Evolutionary conservation across 2,797 vertebrate genomes (phyloP).

Genomic region (Huso huso): DNA sequence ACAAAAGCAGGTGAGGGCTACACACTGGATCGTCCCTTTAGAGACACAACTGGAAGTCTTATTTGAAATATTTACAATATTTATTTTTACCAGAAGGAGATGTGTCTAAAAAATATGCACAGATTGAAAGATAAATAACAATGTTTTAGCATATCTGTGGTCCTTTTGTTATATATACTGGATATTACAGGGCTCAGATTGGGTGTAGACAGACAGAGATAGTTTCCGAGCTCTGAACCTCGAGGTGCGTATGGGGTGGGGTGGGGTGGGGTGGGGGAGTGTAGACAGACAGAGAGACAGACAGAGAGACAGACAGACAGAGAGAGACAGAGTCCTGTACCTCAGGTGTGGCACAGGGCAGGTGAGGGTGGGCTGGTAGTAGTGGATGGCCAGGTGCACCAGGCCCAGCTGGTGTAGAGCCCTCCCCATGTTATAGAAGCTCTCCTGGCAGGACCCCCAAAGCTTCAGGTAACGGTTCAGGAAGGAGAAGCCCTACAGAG

Average conservation of each 20-base stretch:
- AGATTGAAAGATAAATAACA: no score
- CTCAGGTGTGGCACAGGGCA: conserved; percentile 66
- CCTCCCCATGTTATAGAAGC: conserved; percentile 85
- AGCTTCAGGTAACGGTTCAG: conserved; percentile 82
- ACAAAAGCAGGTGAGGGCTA: no score
- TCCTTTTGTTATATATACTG: no score
- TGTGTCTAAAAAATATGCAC: no score
- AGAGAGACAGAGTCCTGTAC: conserved; percentile 41
- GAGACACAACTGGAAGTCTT: no score
- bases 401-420: conserved; percentile 87
- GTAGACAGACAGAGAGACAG: background rate
- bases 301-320: no score
- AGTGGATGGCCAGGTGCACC: conserved; percentile 84
- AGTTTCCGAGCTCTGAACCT: background rate
- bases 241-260: background rate
- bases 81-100: no score
- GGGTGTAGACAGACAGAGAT: background rate
- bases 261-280: conserved; percentile 4
- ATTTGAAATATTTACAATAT: no score
- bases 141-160: no score
- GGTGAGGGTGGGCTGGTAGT: conserved; percentile 79
- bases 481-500: conserved; percentile 83
- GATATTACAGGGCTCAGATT: background rate
- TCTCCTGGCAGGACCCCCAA: conserved; percentile 89
- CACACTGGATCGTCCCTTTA: no score